These are phyloP conservation scores for Melanaphis sacchari DNA, from an alignment of 1,140 invertebrate species.

Conservation along the genomic window DNA sequence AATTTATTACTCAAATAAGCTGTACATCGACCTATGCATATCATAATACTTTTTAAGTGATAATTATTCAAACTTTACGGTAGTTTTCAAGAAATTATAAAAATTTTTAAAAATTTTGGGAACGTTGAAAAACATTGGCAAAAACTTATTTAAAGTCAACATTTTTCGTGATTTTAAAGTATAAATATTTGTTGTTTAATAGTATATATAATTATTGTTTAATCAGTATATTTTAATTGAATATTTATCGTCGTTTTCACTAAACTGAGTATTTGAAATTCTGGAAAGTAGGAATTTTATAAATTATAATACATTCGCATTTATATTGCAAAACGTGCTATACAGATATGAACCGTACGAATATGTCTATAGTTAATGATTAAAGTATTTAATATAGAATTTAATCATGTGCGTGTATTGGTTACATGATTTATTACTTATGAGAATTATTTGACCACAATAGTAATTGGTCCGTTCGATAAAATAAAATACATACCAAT, in stretches of 20 bases:
- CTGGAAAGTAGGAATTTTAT: neutral
- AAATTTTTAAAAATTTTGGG: neutral
- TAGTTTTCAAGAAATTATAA: neutral
- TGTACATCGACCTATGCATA: neutral
- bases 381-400: neutral
- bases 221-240: neutral
- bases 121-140: neutral
- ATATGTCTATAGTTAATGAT: neutral
- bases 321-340: neutral
- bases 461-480: neutral
- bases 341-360: neutral
- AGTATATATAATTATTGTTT: neutral
- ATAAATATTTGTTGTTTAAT: too few relatives aligned
- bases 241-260: neutral
- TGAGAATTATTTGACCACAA: neutral
- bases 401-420: neutral
- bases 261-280: neutral
- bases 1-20: neutral
- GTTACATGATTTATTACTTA: constrained; percentile 3
- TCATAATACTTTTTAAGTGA: neutral
- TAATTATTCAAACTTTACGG: neutral
- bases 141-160: neutral
- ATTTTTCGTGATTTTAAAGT: neutral
- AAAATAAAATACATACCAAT: neutral
- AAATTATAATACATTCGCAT: neutral